Base-by-base conservation (phyloP, 2,888 invertebrate species). In the Macrosoma leucophasiata region DNA sequence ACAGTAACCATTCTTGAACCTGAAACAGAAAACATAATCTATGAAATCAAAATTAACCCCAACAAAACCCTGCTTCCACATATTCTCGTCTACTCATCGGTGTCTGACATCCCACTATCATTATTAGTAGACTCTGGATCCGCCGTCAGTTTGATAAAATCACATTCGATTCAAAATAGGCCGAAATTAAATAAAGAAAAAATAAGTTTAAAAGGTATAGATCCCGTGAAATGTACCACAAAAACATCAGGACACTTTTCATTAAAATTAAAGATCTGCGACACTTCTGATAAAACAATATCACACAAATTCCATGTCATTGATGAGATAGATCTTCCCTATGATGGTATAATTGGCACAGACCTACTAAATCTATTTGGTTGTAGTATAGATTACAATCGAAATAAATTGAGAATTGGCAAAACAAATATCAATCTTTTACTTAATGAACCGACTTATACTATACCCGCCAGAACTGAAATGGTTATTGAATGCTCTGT, bases 381-480 rank as follows among this genome's bases (percentile, higher is more conserved):
- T 9, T 43, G 46, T 9, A 39, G 34, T 1, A 49, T 55, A 3
- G 35, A 52, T 11, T 40, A 26, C n/a, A 12, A 15, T 4, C 21
- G 30, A 3, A 24, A 21, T n/a, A n/a, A n/a, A n/a, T n/a, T n/a
- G n/a, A n/a, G n/a, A n/a, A n/a, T n/a, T n/a, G n/a, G n/a, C n/a
- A n/a, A n/a, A n/a, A n/a, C n/a, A n/a, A n/a, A n/a, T n/a, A n/a
- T n/a, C n/a, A n/a, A n/a, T n/a, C n/a, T n/a, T n/a, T n/a, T n/a
- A n/a, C n/a, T n/a, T n/a, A n/a, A n/a, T n/a, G n/a, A n/a, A n/a
- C n/a, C n/a, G n/a, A n/a, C n/a, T n/a, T n/a, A n/a, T n/a, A n/a
- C n/a, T n/a, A n/a, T n/a, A n/a, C n/a, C n/a, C n/a, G n/a, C n/a
- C n/a, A n/a, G n/a, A n/a, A n/a, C n/a, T n/a, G n/a, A n/a, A n/a